Conservation (phyloP, 2,797 vertebrate genomes). For the Cossypha polioptera region DNA sequence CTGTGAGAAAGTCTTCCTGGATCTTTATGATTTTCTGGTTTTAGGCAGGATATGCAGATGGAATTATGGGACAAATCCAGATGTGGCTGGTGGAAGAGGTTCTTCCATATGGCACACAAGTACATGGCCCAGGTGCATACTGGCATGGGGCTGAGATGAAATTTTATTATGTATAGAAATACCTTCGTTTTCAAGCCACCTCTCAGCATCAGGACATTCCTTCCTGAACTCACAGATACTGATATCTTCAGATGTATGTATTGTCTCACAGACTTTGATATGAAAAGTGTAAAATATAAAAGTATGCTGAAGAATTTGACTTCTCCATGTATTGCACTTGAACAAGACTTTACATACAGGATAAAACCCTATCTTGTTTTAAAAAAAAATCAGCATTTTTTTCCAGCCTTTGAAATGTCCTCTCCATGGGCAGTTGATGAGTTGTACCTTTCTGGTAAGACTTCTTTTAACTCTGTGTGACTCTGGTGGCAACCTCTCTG, state of each 20-base stretch:
- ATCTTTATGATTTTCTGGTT: not conserved
- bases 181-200: not conserved
- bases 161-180: not conserved
- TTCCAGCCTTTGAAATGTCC: not conserved
- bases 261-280: not conserved
- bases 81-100: not conserved
- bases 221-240: not conserved
- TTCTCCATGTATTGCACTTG: not conserved
- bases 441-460: not conserved
- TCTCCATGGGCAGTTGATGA: not conserved
- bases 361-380: not conserved
- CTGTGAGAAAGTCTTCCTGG: not conserved
- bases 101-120: not conserved
- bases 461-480: not conserved
- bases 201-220: not conserved
- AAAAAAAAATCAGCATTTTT: not conserved
- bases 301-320: not conserved
- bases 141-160: not conserved
- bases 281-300: not conserved
- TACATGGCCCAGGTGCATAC: not conserved
- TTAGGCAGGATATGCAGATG: not conserved
- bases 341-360: not conserved
- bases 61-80: not conserved
- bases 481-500: not conserved
- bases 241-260: not conserved